Conservation (phyloP, 2,797 vertebrate genomes). For the Helostoma temminkii region DNA sequence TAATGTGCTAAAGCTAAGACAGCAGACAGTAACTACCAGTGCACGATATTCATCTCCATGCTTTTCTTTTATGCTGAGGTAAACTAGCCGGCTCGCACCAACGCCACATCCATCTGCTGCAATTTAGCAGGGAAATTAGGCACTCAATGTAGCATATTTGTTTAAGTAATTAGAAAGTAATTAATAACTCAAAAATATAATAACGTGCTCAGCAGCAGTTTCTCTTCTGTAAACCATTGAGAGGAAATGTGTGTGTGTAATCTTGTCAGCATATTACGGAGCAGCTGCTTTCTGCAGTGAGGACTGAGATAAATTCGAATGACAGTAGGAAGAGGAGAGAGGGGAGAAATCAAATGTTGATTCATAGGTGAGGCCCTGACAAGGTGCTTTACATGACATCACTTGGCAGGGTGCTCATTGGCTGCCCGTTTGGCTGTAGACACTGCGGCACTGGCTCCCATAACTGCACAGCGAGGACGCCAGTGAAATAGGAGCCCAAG, state of each 20-base stretch:
- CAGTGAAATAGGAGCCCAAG: constrained; percentile 67
- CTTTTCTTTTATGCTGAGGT: constrained; percentile 41
- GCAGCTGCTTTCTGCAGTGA: constrained; percentile 46
- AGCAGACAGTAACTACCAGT: constrained; percentile 42
- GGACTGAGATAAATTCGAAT: constrained; percentile 59
- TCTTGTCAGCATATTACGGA: constrained; percentile 60
- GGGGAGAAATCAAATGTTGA: constrained; percentile 52
- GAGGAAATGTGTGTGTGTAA: constrained; percentile 40
- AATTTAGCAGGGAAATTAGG: constrained; percentile 84
- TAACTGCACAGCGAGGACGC: constrained; percentile 49
- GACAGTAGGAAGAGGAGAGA: constrained; percentile 44
- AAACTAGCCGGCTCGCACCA: constrained; percentile 39
- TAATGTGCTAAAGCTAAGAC: constrained; percentile 72
- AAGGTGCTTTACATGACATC: constrained; percentile 53
- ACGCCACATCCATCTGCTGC: constrained; percentile 82
- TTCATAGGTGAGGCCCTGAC: constrained; percentile 52
- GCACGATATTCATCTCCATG: constrained; percentile 44
- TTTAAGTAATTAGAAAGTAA: constrained; percentile 87
- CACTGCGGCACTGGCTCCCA: constrained; percentile 61
- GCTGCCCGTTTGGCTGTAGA: constrained; percentile 44
- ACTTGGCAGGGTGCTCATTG: constrained; percentile 44
- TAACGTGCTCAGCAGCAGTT: constrained; percentile 66
- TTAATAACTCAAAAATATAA: constrained; percentile 84
- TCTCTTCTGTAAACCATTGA: constrained; percentile 58
- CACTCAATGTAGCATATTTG: constrained; percentile 86